Evolutionary conservation across 2,888 invertebrate species (phyloP).

Genomic region (Perizoma flavofasciatum): DNA sequence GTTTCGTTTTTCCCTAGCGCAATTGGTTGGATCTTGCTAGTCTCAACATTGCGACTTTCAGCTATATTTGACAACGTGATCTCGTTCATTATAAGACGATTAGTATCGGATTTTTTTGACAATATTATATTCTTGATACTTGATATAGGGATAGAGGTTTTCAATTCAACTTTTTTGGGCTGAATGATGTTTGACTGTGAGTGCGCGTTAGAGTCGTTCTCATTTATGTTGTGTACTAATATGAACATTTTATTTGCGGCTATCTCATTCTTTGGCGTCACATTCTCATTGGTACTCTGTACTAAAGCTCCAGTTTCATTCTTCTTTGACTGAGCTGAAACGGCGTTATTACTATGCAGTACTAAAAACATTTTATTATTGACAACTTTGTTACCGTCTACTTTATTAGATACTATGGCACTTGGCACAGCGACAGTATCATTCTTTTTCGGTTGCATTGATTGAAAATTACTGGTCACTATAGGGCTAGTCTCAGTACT

Average conservation of each 20-base stretch:
- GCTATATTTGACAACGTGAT: too few species aligned
- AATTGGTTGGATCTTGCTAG: too few species aligned
- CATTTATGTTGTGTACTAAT: conserved; percentile 15
- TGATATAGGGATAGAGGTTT: conserved; percentile 17
- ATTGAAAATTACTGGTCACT: not conserved
- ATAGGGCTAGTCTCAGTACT: conserved; percentile 7
- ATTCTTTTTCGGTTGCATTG: conserved; percentile 4
- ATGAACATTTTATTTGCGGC: conserved; percentile 13
- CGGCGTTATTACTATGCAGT: conserved; percentile 9
- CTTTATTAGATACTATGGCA: conserved; percentile 3
- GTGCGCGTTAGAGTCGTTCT: conserved; percentile 1
- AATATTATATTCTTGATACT: conserved; percentile 13
- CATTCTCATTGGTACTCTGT: conserved; percentile 5
- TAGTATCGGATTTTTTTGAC: conserved; percentile 5
- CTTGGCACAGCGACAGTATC: not conserved
- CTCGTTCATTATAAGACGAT: not conserved
- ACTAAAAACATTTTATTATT: conserved; percentile 15
- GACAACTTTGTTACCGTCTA: conserved; percentile 3
- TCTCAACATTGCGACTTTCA: too few species aligned
- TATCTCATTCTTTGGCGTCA: conserved; percentile 1
- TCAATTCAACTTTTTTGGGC: conserved; percentile 5
- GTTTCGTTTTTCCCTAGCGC: too few species aligned
- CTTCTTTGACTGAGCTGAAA: not conserved
- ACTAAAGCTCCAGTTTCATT: conserved; percentile 8
- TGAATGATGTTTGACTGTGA: conserved; percentile 1